Percentiles rank a stretch among this genome's conserved stretches.
Evolutionary conservation across 2,888 invertebrate species (phyloP).

Genomic region (Troides aeacus): DNA sequence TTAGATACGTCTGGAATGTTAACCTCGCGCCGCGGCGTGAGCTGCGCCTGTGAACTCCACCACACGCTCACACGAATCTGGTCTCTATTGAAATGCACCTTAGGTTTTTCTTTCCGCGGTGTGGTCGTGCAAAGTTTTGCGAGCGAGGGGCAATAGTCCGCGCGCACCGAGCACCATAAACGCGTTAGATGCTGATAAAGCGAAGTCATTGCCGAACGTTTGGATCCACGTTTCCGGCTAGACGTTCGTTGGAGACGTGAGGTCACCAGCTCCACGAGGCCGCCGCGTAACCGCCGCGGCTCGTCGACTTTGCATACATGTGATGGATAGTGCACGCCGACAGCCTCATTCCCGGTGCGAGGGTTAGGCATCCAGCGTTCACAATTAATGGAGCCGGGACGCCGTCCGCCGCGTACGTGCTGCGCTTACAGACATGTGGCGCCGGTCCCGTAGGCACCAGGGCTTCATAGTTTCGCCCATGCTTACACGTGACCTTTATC

Average conservation of each 20-base stretch:
- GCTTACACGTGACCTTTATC: slow-evolving; percentile 10
- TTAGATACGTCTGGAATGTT: slow-evolving; percentile 47
- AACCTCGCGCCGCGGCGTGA: slow-evolving; percentile 29
- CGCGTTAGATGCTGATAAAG: slow-evolving; percentile 63
- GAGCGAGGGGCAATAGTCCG: slow-evolving; percentile 25
- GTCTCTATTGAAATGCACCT: slow-evolving; percentile 29
- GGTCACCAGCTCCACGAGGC: slow-evolving; percentile 38
- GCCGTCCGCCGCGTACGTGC: slow-evolving; percentile 22
- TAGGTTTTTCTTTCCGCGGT: neutral
- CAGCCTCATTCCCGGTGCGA: neutral
- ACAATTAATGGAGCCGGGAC: slow-evolving; percentile 23
- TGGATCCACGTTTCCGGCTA: slow-evolving; percentile 60
- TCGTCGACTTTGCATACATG: slow-evolving; percentile 15
- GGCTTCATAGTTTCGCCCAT: slow-evolving; percentile 12
- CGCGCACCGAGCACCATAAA: slow-evolving; percentile 61
- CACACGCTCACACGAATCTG: slow-evolving; percentile 7
- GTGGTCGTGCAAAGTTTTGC: slow-evolving; percentile 26
- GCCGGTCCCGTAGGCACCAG: slow-evolving; percentile 10
- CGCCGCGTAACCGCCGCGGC: slow-evolving; percentile 37
- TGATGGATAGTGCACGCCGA: neutral
- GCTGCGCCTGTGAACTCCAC: slow-evolving; percentile 25
- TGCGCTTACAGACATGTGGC: slow-evolving; percentile 21
- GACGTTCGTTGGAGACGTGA: slow-evolving; percentile 46
- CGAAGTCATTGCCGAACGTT: slow-evolving; percentile 67
- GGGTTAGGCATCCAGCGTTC: slow-evolving; percentile 3